Evolutionary conservation across 2,113 vertebrate species (phyloP).

Genomic region (Eleginops maclovinus): DNA sequence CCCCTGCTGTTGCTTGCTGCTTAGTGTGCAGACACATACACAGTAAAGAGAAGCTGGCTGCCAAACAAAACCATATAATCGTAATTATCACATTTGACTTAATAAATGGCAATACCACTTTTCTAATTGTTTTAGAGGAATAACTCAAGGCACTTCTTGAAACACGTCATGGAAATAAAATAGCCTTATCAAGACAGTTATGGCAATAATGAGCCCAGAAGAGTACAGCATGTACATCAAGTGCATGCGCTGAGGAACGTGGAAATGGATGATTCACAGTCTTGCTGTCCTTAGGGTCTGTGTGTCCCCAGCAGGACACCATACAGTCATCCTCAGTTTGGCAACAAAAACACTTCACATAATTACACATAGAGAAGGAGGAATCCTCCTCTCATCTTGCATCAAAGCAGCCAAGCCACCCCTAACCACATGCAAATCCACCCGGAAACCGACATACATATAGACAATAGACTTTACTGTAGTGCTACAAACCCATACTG

Average conservation of each 20-base stretch:
- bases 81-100: constrained; percentile 61
- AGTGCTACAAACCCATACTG: constrained; percentile 16
- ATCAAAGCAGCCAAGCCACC: constrained; percentile 54
- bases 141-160: constrained; percentile 47
- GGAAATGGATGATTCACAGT: constrained; percentile 62
- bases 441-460: constrained; percentile 26
- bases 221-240: constrained; percentile 55
- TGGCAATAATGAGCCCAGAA: constrained; percentile 57
- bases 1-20: constrained; percentile 64
- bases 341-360: constrained; percentile 56
- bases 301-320: constrained; percentile 63
- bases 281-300: constrained; percentile 56
- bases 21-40: constrained; percentile 46
- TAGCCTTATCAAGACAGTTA: constrained; percentile 54
- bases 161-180: constrained; percentile 53
- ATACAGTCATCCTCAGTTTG: constrained; percentile 54
- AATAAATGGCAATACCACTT: constrained; percentile 40
- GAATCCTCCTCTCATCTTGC: constrained; percentile 54
- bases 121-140: constrained; percentile 43
- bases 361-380: constrained; percentile 58
- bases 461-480: constrained; percentile 34
- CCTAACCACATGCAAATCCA: constrained; percentile 50
- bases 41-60: constrained; percentile 10
- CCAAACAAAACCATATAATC: constrained; percentile 53
- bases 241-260: constrained; percentile 47